These are phyloP conservation scores for Hedya salicella DNA, from an alignment of 2,888 invertebrate species.

Conservation along the genomic window DNA sequence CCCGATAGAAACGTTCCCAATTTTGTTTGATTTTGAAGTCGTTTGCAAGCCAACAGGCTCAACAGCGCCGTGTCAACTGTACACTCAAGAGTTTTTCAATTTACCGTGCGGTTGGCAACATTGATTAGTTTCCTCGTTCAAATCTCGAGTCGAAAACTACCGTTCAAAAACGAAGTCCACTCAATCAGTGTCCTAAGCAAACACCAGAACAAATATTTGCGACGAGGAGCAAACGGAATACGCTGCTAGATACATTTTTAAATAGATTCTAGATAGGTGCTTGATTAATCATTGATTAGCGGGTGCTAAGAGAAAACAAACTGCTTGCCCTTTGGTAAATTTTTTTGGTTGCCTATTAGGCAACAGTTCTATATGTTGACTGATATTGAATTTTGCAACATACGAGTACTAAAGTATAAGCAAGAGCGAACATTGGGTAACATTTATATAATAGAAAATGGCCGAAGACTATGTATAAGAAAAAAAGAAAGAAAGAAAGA, in stretches of 20 bases:
- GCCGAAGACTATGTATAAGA: too few relatives aligned
- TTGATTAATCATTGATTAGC: conserved; percentile 9
- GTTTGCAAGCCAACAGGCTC: background rate
- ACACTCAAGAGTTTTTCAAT: conserved; percentile 4
- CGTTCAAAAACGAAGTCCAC: background rate
- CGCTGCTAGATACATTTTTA: background rate
- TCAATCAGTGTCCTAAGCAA: conserved; percentile 12
- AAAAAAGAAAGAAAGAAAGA: too few relatives aligned
- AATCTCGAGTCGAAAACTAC: background rate
- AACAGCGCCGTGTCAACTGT: background rate
- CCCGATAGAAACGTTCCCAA: too few relatives aligned
- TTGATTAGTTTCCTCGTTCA: conserved; percentile 1
- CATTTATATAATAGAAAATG: too few relatives aligned
- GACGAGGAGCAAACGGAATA: background rate
- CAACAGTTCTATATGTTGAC: too few relatives aligned
- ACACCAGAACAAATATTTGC: conserved; percentile 8
- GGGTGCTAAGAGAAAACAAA: background rate
- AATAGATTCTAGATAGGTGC: conserved; percentile 2
- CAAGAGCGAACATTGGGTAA: too few relatives aligned
- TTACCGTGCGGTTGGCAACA: background rate
- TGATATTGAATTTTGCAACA: too few relatives aligned
- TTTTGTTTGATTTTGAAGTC: background rate
- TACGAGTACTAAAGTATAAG: too few relatives aligned
- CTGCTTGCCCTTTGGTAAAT: too few relatives aligned
- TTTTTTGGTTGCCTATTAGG: too few relatives aligned